phyloP scores from a whole-genome alignment of 2,888 invertebrate genomes.

The Actias luna region DNA sequence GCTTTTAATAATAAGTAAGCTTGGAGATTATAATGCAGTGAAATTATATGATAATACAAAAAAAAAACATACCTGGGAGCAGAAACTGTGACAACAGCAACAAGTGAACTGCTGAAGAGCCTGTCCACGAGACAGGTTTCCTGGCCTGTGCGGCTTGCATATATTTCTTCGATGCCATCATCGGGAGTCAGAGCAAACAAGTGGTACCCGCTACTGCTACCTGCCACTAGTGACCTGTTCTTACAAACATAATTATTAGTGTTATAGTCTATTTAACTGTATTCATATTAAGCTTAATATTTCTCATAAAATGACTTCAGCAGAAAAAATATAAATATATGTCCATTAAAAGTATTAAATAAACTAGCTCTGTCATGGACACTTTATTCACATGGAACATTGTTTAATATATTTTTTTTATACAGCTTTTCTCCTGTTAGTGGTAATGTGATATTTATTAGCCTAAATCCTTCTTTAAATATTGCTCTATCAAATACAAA shows the following conservation, averaged over 20 bases:
- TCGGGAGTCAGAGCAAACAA: conserved; percentile 92
- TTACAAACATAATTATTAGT: conserved; percentile 1
- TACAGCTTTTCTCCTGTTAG: no score
- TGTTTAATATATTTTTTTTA: no score
- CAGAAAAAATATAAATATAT: background rate
- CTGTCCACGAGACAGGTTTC: conserved; percentile 96
- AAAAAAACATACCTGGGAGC: conserved; percentile 88
- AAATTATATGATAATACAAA: background rate
- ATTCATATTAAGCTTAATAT: background rate
- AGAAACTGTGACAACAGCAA: conserved; percentile 95
- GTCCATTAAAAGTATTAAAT: no score
- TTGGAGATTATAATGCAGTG: background rate
- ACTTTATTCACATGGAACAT: no score
- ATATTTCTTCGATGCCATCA: conserved; percentile 94
- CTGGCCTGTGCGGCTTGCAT: conserved; percentile 91
- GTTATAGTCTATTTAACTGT: background rate
- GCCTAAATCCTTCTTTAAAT: no score
- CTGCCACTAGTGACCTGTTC: conserved; percentile 93
- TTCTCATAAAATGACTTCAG: background rate
- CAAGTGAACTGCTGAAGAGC: conserved; percentile 97
- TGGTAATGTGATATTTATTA: no score
- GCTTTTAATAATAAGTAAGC: no score
- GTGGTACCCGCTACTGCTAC: conserved; percentile 94
- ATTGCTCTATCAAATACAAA: no score
- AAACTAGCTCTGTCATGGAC: no score